Percentiles rank a stretch among this genome's conserved stretches.
Conservation (phyloP, 2,113 vertebrate genomes). For the Parus major region DNA sequence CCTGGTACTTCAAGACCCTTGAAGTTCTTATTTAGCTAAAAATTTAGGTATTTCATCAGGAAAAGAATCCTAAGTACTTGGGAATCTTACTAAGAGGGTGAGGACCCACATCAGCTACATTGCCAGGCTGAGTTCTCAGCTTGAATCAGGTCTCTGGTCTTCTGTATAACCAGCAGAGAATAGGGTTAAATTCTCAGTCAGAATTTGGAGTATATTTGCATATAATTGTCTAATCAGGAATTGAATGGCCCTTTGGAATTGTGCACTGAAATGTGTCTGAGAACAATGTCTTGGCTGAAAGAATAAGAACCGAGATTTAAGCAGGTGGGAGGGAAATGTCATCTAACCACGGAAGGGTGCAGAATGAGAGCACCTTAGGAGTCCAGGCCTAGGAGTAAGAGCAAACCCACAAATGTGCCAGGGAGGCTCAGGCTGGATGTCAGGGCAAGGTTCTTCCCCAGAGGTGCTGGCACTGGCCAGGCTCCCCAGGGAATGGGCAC, state of each 20-base stretch:
- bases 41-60: not conserved
- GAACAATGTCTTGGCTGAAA: not conserved
- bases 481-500: not conserved
- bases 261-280: not conserved
- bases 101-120: not conserved
- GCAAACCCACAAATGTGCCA: not conserved
- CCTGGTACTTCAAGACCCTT: not conserved
- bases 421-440: rapidly evolving
- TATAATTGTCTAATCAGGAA: not conserved
- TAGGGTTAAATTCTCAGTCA: not conserved
- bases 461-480: not conserved
- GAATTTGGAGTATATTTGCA: not conserved
- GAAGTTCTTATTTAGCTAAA: not conserved
- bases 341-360: not conserved
- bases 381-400: not conserved
- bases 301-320: not conserved
- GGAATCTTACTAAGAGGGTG: not conserved
- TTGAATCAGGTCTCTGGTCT: not conserved
- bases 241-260: not conserved
- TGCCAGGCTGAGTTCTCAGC: not conserved
- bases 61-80: not conserved
- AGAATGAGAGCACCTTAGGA: not conserved
- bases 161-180: not conserved
- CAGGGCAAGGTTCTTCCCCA: not conserved
- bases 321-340: not conserved